Evolutionary conservation across 2,113 vertebrate species (phyloP).

Genomic region (Dipodomys spectabilis): DNA sequence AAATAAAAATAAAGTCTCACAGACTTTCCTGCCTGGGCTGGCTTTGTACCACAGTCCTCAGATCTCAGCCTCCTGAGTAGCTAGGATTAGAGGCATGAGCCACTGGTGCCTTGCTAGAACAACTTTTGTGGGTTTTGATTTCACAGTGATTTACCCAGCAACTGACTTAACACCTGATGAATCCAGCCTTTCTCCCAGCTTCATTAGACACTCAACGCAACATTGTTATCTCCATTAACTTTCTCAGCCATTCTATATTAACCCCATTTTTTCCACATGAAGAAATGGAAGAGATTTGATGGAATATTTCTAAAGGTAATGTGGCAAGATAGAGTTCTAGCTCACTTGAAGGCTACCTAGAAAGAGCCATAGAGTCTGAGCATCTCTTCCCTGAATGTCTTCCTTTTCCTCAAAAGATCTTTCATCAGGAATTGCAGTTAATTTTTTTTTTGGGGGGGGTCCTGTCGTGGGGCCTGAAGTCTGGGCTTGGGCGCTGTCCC

Average conservation of each 20-base stretch:
- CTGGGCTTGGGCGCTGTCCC: no score
- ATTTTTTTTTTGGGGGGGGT: no score
- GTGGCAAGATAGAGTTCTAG: background rate
- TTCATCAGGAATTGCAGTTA: conserved; percentile 52
- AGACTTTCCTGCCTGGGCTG: no score
- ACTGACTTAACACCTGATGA: background rate
- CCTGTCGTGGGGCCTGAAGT: no score
- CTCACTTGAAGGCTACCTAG: background rate
- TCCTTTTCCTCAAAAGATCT: conserved; percentile 52
- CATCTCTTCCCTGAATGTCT: background rate
- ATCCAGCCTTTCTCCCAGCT: background rate
- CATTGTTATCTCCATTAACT: background rate
- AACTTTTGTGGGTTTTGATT: background rate
- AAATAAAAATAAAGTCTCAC: no score
- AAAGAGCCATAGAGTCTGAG: conserved; percentile 17
- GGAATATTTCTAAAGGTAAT: background rate
- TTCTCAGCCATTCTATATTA: background rate
- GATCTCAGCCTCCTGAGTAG: no score
- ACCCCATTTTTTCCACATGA: background rate
- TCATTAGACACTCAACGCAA: background rate
- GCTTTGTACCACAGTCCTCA: no score
- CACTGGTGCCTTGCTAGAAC: background rate
- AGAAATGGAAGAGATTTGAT: background rate
- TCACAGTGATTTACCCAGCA: background rate
- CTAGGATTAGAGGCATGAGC: no score